Evolutionary conservation across 2,113 vertebrate genomes (phyloP).

Genomic region (Mixornis gularis): DNA sequence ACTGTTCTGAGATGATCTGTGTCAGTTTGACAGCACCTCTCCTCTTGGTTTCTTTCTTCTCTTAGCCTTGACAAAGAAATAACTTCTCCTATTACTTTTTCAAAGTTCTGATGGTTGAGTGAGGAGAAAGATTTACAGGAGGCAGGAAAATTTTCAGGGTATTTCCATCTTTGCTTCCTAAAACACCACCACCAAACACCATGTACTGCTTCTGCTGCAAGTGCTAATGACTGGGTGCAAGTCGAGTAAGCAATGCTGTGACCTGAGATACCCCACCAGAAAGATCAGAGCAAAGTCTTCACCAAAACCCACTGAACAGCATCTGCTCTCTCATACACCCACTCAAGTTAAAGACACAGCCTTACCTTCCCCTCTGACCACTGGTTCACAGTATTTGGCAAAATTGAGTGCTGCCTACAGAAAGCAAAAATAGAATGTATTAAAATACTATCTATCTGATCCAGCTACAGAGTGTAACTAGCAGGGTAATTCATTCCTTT

Average conservation of each 20-base stretch:
- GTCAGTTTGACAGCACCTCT: background rate
- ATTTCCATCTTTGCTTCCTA: background rate
- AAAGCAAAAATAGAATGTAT: background rate
- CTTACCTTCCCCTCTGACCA: slow-evolving; percentile 90
- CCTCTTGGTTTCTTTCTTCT: background rate
- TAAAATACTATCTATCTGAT: background rate
- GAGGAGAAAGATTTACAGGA: background rate
- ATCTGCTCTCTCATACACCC: background rate
- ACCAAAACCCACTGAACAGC: background rate
- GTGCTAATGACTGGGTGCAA: background rate
- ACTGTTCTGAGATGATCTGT: background rate
- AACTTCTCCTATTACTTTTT: background rate
- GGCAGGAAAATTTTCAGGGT: background rate
- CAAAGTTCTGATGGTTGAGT: background rate
- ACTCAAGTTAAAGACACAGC: background rate
- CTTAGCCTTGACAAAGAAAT: background rate
- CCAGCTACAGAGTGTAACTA: background rate
- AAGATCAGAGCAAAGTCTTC: background rate
- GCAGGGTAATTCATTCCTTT: background rate
- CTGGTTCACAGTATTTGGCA: slow-evolving; percentile 90
- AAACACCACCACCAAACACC: background rate
- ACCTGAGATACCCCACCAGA: background rate
- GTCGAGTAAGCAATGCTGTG: background rate
- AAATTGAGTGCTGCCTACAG: slow-evolving; percentile 91
- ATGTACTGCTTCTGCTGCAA: background rate